Base-by-base conservation (phyloP, 2,113 vertebrate genomes). In the Delphinapterus leucas region DNA sequence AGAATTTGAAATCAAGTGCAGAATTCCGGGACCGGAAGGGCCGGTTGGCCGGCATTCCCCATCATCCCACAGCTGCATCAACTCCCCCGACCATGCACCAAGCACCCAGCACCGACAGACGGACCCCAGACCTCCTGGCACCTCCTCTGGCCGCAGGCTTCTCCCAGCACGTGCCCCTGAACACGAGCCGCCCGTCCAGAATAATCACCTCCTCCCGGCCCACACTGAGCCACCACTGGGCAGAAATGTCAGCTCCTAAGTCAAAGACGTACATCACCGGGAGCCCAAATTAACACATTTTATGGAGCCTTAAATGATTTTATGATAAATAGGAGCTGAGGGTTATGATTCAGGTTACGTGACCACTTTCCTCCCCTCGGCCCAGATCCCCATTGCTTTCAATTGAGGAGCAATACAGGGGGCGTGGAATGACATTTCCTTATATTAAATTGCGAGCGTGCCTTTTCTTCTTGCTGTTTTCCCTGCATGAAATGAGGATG, bases 181-280 rank as follows among this genome's bases (percentile, higher is more conserved):
- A 13, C 11, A n/a, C 49, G 4, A 31, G 6, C 68, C 0, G 0
- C 26, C 84, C 71, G 18, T 71, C 13, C 1, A 3, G 26, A 1
- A 1, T 0, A 0, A 86, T 58, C 6, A 21, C 76, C 49, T 38
- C 33, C 53, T 47, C 73, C 85, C 23, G 38, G n/a, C 68, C 73
- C 98, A 73, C 31, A 25, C 97, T 6, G 68, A 47, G 96, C 95
- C 28, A 73, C 95, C 92, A 79, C 88, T 12, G 28, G 93, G 86
- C 93, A 84, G 84, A 97, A 97, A 92, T 97, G 98, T 97, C 98
- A 98, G 95, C 96, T 96, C 88, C 95, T 94, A 97, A 98, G 96
- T 98, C 98, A 98, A 96, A 97, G 96, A 89, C 92, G 81, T 96
- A 67, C 93, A 95, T 97, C 98, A 89, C 94, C 47, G 11, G 90